These are phyloP conservation scores for Leucopternis melanops DNA, from an alignment of 2,113 vertebrate species.

Conservation along the genomic window DNA sequence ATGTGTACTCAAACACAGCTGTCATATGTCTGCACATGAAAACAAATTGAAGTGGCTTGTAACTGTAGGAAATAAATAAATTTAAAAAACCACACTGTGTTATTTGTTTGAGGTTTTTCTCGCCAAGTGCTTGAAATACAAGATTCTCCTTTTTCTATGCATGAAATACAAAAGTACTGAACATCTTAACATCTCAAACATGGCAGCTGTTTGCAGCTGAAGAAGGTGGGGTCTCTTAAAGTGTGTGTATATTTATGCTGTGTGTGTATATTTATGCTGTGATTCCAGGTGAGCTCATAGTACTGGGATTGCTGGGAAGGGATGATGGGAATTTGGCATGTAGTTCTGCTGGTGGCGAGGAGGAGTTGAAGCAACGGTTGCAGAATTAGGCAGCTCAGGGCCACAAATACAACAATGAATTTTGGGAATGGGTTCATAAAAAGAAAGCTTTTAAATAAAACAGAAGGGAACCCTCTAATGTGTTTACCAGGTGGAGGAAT, in stretches of 20 bases:
- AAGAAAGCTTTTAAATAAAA: no score
- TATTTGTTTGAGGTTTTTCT: neutral
- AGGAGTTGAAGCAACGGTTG: neutral
- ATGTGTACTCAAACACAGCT: neutral
- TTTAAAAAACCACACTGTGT: rapidly evolving
- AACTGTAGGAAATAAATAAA: neutral
- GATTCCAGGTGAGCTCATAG: neutral
- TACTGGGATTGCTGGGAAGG: neutral
- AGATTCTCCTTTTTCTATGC: neutral
- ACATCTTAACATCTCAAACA: rapidly evolving
- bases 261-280: rapidly evolving
- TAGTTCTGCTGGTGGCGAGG: neutral
- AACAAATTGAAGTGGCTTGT: neutral
- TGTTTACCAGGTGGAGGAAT: no score
- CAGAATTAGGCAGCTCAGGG: neutral
- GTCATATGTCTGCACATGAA: neutral
- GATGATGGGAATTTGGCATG: neutral
- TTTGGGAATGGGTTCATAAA: neutral
- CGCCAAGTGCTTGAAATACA: neutral
- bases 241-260: rapidly evolving
- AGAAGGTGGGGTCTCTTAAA: neutral
- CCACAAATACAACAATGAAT: neutral
- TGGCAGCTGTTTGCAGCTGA: neutral
- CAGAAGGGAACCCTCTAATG: no score
- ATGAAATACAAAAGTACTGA: neutral